Evolutionary conservation across 2,888 invertebrate genomes (phyloP).

Genomic region (Nomada ferruginata): DNA sequence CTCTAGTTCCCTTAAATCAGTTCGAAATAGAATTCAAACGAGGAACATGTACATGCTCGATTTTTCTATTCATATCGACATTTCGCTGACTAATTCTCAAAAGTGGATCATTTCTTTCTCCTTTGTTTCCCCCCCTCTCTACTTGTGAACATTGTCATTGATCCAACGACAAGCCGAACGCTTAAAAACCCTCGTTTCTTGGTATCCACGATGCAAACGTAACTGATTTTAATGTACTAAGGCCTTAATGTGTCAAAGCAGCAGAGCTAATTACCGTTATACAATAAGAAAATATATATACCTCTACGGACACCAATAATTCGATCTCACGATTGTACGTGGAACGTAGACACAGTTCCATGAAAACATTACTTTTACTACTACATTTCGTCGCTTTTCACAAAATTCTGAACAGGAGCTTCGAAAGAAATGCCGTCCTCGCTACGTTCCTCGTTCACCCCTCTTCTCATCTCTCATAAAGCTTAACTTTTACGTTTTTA

Average conservation of each 20-base stretch:
- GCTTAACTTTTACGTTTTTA: conserved; percentile 55
- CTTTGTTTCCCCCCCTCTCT: background rate
- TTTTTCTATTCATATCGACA: conserved; percentile 2
- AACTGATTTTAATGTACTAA: conserved; percentile 68
- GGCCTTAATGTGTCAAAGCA: conserved; percentile 70
- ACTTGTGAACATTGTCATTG: background rate
- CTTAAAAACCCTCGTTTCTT: conserved; percentile 19
- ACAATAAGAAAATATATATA: conserved; percentile 74
- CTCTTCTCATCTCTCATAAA: conserved; percentile 43
- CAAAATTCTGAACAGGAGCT: conserved; percentile 40
- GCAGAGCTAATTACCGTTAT: conserved; percentile 68
- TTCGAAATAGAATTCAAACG: conserved; percentile 58
- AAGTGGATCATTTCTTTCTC: background rate
- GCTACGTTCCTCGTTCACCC: conserved; percentile 18
- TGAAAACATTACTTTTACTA: conserved; percentile 36
- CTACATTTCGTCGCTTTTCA: conserved; percentile 20
- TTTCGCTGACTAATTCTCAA: conserved; percentile 15
- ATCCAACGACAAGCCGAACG: conserved; percentile 12
- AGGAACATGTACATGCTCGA: conserved; percentile 29
- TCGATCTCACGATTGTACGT: conserved; percentile 69
- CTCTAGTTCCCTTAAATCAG: conserved; percentile 70
- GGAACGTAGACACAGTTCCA: conserved; percentile 61
- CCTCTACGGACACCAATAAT: conserved; percentile 74
- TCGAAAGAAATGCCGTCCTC: conserved; percentile 12
- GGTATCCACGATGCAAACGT: conserved; percentile 30